phyloP scores from a whole-genome alignment of 2,888 invertebrate species.

The Galeruca laticollis region DNA sequence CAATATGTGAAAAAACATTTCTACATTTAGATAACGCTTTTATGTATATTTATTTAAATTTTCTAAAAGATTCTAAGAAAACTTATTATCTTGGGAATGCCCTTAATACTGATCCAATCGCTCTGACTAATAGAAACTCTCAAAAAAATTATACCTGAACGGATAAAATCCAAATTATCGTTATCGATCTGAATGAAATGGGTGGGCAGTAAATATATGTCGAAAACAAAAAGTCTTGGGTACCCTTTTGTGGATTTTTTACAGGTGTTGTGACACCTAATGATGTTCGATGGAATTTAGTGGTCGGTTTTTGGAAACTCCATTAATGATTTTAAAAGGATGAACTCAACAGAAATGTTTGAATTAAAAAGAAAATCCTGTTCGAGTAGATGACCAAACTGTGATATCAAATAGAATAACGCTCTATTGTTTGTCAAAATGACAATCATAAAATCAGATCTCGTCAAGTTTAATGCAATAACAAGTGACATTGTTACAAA shows the following conservation, averaged over 20 bases:
- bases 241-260: conserved; percentile 11
- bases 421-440: too few species aligned
- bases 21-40: too few species aligned
- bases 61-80: too few species aligned
- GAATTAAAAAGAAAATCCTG: background rate
- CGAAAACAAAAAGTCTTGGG: conserved; percentile 3
- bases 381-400: too few species aligned
- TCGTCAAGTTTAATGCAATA: too few species aligned
- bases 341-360: background rate
- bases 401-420: too few species aligned
- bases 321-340: background rate
- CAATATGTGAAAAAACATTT: too few species aligned
- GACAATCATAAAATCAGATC: too few species aligned
- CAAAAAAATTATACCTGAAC: conserved; percentile 1
- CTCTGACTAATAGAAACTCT: background rate
- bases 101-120: background rate
- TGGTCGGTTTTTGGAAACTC: background rate
- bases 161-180: conserved; percentile 4
- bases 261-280: conserved; percentile 24
- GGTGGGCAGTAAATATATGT: conserved; percentile 2
- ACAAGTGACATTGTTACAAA: too few species aligned
- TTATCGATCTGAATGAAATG: conserved; percentile 12
- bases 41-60: too few species aligned
- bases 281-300: conserved; percentile 9
- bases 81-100: too few species aligned